Evolutionary conservation across 1,140 invertebrate genomes (phyloP), one percentile per base, ranked within the genome.

Genomic region (Nilaparvata lugens): DNA sequence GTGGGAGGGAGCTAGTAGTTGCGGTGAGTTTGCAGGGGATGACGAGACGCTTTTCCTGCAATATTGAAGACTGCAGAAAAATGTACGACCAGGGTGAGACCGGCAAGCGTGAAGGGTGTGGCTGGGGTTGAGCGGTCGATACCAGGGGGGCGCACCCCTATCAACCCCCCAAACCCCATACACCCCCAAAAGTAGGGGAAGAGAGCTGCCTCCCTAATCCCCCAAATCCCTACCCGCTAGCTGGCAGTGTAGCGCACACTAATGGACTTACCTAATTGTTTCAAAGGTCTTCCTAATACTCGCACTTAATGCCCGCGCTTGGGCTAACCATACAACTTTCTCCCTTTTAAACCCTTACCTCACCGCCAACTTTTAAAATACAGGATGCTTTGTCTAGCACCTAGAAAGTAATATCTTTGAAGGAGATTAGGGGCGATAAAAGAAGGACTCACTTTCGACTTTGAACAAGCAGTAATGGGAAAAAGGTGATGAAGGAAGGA

Each of bases 221-320:
- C 31, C 31, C 31, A 35, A 35, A 35, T 35, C 31, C 31, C 31
- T n/a, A 35, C 31, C 31, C 31, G 31, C 31, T 35, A 35, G 31
- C 31, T 35, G 7, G 31, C 31, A 35, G 31, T 11, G 31, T 35
- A 48, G 11, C 45, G 45, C 45, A 18, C 45, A 19, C 45, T 48
- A 48, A 48, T 48, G 45, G 45, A 48, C 45, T 19, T 48, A 48
- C 45, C 45, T 48, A 48, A 48, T 48, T 48, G 45, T 48, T 48
- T 48, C 45, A 48, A 48, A 48, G 45, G 45, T 48, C 21, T 48
- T 48, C 45, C 45, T 48, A 48, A 48, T 48, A 23, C 45, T 48
- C 45, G 6, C 21, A 48, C 45, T 48, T 48, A 48, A 48, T 48
- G 45, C 45, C 45, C 31, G 31, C 7, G 31, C 31, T 35, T 35